These are phyloP conservation scores for Sapayoa aenigma DNA, from an alignment of 2,113 vertebrate species.

Conservation along the genomic window DNA sequence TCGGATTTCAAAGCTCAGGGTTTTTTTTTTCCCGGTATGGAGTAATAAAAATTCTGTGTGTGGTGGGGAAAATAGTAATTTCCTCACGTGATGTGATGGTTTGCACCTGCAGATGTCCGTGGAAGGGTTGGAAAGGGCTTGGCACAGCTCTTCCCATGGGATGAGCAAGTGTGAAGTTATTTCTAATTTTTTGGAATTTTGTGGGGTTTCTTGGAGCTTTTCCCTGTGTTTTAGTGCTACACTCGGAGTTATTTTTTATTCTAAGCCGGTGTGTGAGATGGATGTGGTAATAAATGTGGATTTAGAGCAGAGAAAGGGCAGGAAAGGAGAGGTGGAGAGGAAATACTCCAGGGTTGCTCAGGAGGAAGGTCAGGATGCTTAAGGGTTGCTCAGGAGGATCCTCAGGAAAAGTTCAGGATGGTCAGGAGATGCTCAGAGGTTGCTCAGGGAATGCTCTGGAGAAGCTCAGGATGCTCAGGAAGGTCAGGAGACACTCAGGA, in stretches of 20 bases:
- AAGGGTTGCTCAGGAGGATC: too few species aligned
- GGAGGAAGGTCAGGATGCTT: not conserved
- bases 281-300: not conserved
- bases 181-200: not conserved
- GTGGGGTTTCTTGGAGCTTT: fast-evolving
- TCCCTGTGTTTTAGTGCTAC: fast-evolving
- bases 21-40: fast-evolving
- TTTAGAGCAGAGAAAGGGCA: not conserved
- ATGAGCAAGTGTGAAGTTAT: too few species aligned
- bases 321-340: not conserved
- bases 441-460: not conserved
- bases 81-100: not conserved
- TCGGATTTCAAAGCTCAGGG: not conserved
- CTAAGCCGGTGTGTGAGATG: fast-evolving
- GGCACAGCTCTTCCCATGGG: fast-evolving
- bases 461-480: not conserved
- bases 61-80: fast-evolving
- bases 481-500: not conserved
- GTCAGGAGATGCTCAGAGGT: too few species aligned
- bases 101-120: not conserved
- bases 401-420: too few species aligned
- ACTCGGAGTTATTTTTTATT: too few species aligned
- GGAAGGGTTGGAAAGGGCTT: not conserved
- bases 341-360: not conserved
- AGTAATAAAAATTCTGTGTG: not conserved